Evolutionary conservation across 2,113 vertebrate species (phyloP), one percentile per base, ranked within the genome.

Genomic region (Melanocharis versteri): DNA sequence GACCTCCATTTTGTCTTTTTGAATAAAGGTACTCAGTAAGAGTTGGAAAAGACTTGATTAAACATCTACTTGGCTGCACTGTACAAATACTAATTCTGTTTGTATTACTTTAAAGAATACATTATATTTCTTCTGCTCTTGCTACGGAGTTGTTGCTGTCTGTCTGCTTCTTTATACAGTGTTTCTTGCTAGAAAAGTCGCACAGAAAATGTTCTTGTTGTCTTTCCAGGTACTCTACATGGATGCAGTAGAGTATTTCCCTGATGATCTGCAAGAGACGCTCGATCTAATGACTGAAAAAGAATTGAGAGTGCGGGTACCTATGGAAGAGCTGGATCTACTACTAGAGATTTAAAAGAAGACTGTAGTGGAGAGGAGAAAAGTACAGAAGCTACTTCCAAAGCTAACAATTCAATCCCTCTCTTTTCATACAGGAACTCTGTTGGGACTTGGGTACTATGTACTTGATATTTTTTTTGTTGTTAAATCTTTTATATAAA

Each of bases 211-310:
- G 7, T 84, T 89, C 37, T 75, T 7, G 1, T 33, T 95, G 27
- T 56, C 28, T 50, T 33, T 13, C 16, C 87, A 99, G 99, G 98
- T 98, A 6, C 70, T 99, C 37, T 99, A 99, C 75, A 87, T 99
- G 98, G 99, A 99, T 5, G 99, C 99, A 0, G 89, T 98, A 17
- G 98, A 98, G 60, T 98, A 99, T 95, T 99, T 99, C 86, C 98
- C 99, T 0, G 98, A 98, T 11, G 96, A 98, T 40, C 92, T 99
- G 75, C 99, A 99, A 91, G 99, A 99, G 97, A 98, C 97, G 1
- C 89, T 98, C 4, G 99, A 99, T 87, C 96, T 99, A 57, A 99
- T 99, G 98, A 98, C 98, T 0, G 99, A 99, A 92, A 99, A 99
- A 75, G 99, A 99, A 48, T 53, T 99, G 54, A 97, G 99, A 61